Base-by-base conservation (phyloP, 35 echinoderm and acorn worm genomes). In the Hemicentrotus pulcherrimus region DNA sequence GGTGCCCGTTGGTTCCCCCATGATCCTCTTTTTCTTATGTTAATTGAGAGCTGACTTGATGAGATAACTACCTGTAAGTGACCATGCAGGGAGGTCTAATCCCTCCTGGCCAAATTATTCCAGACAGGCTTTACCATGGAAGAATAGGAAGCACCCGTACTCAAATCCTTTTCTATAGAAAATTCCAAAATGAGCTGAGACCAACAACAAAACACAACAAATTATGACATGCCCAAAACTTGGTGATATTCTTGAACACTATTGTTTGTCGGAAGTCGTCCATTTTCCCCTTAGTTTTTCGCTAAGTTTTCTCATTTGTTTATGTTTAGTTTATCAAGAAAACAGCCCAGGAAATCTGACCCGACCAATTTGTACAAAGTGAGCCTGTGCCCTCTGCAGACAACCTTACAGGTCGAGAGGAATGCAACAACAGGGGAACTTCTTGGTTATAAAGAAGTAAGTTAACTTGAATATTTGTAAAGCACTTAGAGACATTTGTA, bases 381-480 rank as follows among this genome's bases (percentile, higher is more conserved):
- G 6, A 86, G 65, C 13, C 96, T 91, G 55, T 96, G 96, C 65
- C 96, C 97, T 9, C 22, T 97, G 55, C 97, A 99, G 58, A 94
- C 94, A 4, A 99, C 95, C 0, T 58, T 99, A 46, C 95, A 99
- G 71, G 96, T 99, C 45, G 86, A 99, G 55, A 93, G 98, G 48
- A 94, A 99, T 86, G 95, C 94, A 24, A 98, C 96, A 19, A 99
- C 98, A 88, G 98, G 98, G 28, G 95, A 99, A 94, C 96, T 97
- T 16, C 94, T 97, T 6, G 97, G 96, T 6, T 99, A 97, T 48
- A 97, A 97, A 92, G 98, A 99, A 94, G 97, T 97, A 61, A 98
- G 95, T 6, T 12, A 3, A 78, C 61, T 55, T 55, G 50, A 55
- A 10, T 14, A 10, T 55, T 14, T 55, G 0, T 55, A 14, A 55